Evolutionary conservation across 2,797 vertebrate genomes (phyloP).

Genomic region (Falco concolor): DNA sequence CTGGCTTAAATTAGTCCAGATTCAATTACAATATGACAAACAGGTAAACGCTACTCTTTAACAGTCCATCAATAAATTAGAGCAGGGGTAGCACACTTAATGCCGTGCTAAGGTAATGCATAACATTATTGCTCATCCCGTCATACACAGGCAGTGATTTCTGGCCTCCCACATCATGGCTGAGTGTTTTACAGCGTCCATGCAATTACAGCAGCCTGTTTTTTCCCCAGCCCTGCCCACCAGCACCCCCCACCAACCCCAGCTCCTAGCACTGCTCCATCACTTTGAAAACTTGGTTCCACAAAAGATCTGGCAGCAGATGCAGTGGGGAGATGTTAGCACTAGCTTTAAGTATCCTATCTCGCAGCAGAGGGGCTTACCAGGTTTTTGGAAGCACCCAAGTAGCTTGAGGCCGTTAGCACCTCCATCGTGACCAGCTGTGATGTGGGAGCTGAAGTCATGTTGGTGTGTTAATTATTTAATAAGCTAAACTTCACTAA

Average conservation of each 20-base stretch:
- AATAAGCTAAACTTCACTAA: neutral
- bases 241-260: neutral
- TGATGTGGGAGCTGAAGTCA: neutral
- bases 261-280: neutral
- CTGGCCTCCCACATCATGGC: neutral
- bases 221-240: neutral
- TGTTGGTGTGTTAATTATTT: neutral
- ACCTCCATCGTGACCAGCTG: fast-evolving
- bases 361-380: neutral
- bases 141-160: neutral
- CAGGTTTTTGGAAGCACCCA: neutral
- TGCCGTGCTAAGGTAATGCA: constrained; percentile 17
- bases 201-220: neutral
- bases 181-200: neutral
- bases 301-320: neutral
- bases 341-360: neutral
- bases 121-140: constrained; percentile 26
- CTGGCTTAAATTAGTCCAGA: constrained; percentile 66
- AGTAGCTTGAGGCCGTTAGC: neutral
- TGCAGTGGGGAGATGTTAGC: neutral
- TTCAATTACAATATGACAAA: constrained; percentile 71
- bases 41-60: constrained; percentile 67
- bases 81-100: constrained; percentile 56
- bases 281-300: neutral
- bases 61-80: constrained; percentile 62